Base-by-base conservation (phyloP, 2,888 invertebrate species). In the Timema cristinae region DNA sequence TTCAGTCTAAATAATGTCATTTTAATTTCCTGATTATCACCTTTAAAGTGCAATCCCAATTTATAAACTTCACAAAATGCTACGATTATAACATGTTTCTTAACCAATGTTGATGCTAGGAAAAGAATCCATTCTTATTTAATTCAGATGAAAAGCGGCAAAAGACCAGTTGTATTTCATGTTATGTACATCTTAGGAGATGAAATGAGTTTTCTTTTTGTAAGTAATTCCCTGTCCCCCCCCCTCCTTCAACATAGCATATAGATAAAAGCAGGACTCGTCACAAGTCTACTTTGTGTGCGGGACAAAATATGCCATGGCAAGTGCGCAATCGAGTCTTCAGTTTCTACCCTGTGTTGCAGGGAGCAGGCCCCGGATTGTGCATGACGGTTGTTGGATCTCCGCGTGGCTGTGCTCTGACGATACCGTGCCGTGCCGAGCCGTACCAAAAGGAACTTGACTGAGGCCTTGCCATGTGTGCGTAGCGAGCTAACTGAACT, bases 321-420 rank as follows among this genome's bases (percentile, higher is more conserved):
- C 72, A 67, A 69, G 56, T 72, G 69, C 69, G 69, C 69, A 69
- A 69, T 72, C 72, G 72, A 72, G 67, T 66, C 69, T 59, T 51
- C 56, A 50, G 54, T 66, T 70, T 48, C 61, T 48, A 56, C 49
- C 71, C 50, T 52, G 69, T 71, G 71, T 71, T 66, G 66, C 59
- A 71, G 50, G 67, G 69, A 32, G 32, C 16, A 16, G 71, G 71
- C 72, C 72, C 72, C 52, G 72, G 59, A 72, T 56, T 56, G 69
- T 51, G 72, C 72, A 69, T 72, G 70, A 70, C 56, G 71, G 66
- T 68, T 61, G 67, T 61, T 71, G 71, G 67, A 48, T 71, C 71
- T 71, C 71, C 68, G 71, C 71, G 71, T 71, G 71, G 71, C 71
- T 71, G 71, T 61, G 67, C 61, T 51, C 61, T 50, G 70, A 51